Evolutionary conservation across 2,888 invertebrate genomes (phyloP), one percentile per base, ranked within the genome.

Genomic region (Gryllus longicercus): DNA sequence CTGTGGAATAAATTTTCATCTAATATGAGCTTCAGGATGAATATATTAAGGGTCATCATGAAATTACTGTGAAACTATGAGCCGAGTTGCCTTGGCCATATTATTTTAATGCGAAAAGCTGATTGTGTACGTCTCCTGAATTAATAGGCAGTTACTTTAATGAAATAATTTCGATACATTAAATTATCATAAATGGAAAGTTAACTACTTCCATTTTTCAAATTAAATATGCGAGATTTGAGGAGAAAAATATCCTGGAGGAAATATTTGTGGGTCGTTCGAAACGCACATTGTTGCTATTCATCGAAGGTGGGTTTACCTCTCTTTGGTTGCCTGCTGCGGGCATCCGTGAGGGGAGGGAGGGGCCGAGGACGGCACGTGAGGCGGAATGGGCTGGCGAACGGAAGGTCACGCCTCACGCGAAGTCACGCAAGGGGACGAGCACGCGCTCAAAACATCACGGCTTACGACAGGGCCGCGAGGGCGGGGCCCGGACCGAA

Each of bases 91-190:
- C 12, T 63, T 3, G 14, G 14, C 16, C 63, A n/a, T 63, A n/a
- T 18, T 63, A 63, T 18, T 63, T 63, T n/a, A n/a, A 63, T 63
- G 63, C n/a, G n/a, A 63, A 63, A 63, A n/a, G 63, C 63, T n/a
- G n/a, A 14, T 14, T 63, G 63, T 63, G 14, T 63, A 63, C 16
- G 16, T 63, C 63, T 18, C 14, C 16, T 63, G 63, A 63, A 63
- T 63, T 63, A 63, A 63, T 63, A 63, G 63, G 14, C 63, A n/a
- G n/a, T 63, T 63, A 63, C n/a, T 63, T 63, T 63, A 63, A 63
- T 63, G n/a, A n/a, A 14, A 63, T 63, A 63, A 63, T 63, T 63
- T 63, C 63, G 63, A 63, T 63, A n/a, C 14, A 63, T 10, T 63
- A 14, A 38, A 38, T 38, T 38, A 38, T 38, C 38, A 38, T 38